These are phyloP conservation scores for Gorilla gorilla DNA, from an alignment of 2,113 vertebrate genomes.

Conservation along the genomic window DNA sequence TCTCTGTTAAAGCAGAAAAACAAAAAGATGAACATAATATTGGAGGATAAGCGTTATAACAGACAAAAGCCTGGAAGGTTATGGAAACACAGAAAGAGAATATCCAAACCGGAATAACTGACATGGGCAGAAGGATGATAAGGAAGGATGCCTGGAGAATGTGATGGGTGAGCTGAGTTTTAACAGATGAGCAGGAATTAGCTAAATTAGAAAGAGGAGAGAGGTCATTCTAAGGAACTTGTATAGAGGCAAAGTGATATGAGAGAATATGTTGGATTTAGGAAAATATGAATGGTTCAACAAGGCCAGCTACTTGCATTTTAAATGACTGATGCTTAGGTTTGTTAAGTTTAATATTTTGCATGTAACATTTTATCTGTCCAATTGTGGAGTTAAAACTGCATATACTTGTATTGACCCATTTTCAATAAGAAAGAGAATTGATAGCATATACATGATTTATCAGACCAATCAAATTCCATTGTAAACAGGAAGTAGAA, in stretches of 20 bases:
- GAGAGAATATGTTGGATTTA: neutral
- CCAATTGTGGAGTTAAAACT: slow-evolving; percentile 39
- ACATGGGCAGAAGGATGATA: neutral
- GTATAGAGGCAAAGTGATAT: neutral
- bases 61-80: neutral
- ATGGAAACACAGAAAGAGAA: neutral
- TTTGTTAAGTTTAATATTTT: slow-evolving; percentile 33
- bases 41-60: neutral
- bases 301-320: neutral
- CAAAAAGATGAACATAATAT: neutral
- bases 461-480: slow-evolving; percentile 51
- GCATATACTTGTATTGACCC: slow-evolving; percentile 35
- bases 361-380: neutral
- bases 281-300: neutral
- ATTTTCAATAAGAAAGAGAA: slow-evolving; percentile 45
- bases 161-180: neutral
- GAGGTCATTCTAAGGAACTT: neutral
- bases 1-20: neutral
- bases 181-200: neutral
- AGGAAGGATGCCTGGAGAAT: neutral
- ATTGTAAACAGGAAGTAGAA: slow-evolving; percentile 21
- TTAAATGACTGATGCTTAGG: neutral
- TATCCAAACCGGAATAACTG: neutral
- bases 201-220: neutral
- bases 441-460: neutral